These are phyloP conservation scores for Eupeodes luniger DNA, from an alignment of 2,888 invertebrate species.

Conservation along the genomic window DNA sequence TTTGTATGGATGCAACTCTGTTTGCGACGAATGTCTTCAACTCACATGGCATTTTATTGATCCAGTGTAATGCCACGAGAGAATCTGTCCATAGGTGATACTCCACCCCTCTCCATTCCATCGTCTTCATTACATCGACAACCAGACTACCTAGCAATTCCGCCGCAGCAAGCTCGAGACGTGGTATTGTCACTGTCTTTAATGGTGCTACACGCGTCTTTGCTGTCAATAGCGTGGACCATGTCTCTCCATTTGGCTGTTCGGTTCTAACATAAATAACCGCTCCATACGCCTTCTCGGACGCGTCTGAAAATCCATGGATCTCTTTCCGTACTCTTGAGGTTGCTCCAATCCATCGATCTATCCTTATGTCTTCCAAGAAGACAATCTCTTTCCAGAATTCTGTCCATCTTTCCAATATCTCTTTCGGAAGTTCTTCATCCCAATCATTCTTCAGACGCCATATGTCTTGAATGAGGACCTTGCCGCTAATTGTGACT, in stretches of 20 bases:
- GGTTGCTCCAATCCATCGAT: background rate
- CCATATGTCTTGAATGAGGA: conserved; percentile 6
- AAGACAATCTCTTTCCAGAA: background rate
- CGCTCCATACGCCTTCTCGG: too few species aligned
- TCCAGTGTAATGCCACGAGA: too few species aligned
- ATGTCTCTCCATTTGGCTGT: too few species aligned
- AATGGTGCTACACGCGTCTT: too few species aligned
- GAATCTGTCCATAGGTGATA: background rate
- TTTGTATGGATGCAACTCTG: background rate
- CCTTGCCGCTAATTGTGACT: background rate
- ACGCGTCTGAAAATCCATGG: too few species aligned
- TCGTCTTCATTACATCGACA: background rate
- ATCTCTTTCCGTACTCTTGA: too few species aligned
- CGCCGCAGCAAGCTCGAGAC: background rate
- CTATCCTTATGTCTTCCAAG: background rate
- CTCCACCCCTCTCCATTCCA: background rate
- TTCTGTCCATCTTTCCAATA: background rate
- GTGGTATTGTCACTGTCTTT: too few species aligned
- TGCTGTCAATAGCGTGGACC: too few species aligned
- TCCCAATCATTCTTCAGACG: background rate
- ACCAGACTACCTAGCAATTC: background rate
- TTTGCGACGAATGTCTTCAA: background rate
- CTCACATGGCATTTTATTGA: too few species aligned
- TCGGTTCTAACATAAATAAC: too few species aligned
- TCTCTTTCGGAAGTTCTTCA: background rate